Evolutionary conservation across 2,797 vertebrate species (phyloP), one percentile per base, ranked within the genome.

Genomic region (Gallinago nigripennis): DNA sequence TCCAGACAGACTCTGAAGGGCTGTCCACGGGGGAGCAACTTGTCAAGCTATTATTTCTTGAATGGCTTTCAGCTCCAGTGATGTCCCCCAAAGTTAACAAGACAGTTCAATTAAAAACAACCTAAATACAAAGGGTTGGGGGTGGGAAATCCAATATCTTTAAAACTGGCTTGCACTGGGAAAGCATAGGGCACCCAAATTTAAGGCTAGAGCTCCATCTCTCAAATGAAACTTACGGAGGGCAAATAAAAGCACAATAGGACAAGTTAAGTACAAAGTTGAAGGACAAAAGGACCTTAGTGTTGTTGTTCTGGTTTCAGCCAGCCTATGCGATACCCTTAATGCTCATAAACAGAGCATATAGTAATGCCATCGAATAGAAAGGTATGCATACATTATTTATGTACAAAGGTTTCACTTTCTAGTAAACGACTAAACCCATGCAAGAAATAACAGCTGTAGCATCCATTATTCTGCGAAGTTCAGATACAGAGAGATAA

Each of bases 61-160:
- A 95, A 77, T 86, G 48, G 9, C 37, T 95, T 95, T 96, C 86
- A 94, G 79, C 60, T 97, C 60, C 58, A 68, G 43, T 90, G 84
- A 94, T 86, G 33, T 87, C 63, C 84, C 85, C 46, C 33, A 83
- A 95, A 79, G 77, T 97, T 96, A 97, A 95, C 77, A 91, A 89
- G 91, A 86, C 18, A 82, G 87, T 90, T 96, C 80, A 83, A 76
- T 90, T 94, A 95, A 97, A 97, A 97, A 95, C 79, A 97, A 84
- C 56, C 76, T 85, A 92, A 86, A 94, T 90, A 93, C 35, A 61
- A 72, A 73, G 28, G 4, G 8, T 0, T 1, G 9, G 9, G 1
- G 3, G 2, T 11, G 6, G 12, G 13, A 43, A 78, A 85, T 35
- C 19, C n/a, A 50, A 14, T 65, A 69, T 41, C 58, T 61, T 43